Evolutionary conservation across 1,140 invertebrate species (phyloP).

Genomic region (Aphelinus atriplicis): DNA sequence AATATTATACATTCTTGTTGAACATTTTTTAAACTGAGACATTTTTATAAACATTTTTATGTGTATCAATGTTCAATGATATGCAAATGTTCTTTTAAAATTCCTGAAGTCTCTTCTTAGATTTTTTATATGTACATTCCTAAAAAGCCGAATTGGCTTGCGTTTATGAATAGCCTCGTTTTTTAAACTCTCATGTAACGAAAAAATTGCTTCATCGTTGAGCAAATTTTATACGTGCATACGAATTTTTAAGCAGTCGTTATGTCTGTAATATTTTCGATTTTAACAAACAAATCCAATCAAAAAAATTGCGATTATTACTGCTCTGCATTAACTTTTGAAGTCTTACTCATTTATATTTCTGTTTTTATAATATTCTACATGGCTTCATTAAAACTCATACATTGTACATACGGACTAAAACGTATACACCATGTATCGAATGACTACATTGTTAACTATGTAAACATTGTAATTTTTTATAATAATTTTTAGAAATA

Average conservation of each 20-base stretch:
- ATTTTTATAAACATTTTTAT: not conserved
- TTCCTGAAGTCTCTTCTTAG: conserved; percentile 28
- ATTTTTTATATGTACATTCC: conserved; percentile 55
- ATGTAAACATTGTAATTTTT: conserved; percentile 25
- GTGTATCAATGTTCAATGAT: not conserved
- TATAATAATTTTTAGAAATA: conserved; percentile 8
- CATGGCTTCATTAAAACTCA: not conserved
- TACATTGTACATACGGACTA: no score
- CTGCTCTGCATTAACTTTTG: not conserved
- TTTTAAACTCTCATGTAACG: conserved; percentile 16
- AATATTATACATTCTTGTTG: no score
- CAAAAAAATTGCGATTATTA: conserved; percentile 10
- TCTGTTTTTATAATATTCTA: conserved; percentile 4
- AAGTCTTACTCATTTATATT: conserved; percentile 1
- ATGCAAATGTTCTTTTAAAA: not conserved
- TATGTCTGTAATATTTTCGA: conserved; percentile 13
- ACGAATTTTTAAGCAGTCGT: conserved; percentile 10
- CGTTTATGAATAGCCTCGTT: conserved; percentile 45
- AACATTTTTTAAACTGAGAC: not conserved
- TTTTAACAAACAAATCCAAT: conserved; percentile 4
- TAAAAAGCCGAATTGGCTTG: conserved; percentile 45
- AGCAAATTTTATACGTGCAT: not conserved
- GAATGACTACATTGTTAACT: conserved; percentile 10
- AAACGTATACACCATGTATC: conserved; percentile 11
- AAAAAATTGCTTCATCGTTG: conserved; percentile 21